Percentiles rank a stretch among this genome's conserved stretches.
Evolutionary conservation across 2,113 vertebrate species (phyloP).

Genomic region (Ranitomeya variabilis): DNA sequence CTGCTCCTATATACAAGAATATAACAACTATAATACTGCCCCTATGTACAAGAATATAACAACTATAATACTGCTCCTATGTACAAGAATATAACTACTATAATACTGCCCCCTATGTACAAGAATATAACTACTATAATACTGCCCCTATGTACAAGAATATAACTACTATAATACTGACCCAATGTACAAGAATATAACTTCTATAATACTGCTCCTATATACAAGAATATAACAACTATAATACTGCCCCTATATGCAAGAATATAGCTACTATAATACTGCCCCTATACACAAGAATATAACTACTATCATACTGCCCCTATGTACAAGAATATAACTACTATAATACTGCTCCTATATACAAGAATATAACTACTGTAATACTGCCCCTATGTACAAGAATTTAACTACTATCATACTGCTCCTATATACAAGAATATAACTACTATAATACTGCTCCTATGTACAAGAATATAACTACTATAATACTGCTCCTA

Average conservation of each 20-base stretch:
- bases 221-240: neutral
- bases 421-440: too few relatives aligned
- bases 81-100: neutral
- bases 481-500: too few relatives aligned
- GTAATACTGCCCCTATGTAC: neutral
- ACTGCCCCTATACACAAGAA: too few relatives aligned
- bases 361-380: neutral
- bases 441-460: neutral
- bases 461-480: neutral
- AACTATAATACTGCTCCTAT: neutral
- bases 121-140: too few relatives aligned
- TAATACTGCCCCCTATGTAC: neutral
- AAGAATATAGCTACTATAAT: constrained; percentile 8
- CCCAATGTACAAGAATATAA: neutral
- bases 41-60: neutral
- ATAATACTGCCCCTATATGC: neutral
- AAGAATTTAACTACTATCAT: neutral
- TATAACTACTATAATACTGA: neutral
- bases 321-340: neutral
- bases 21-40: constrained; percentile 10
- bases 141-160: too few relatives aligned
- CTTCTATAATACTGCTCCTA: constrained; percentile 12
- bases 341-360: neutral
- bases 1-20: neutral
- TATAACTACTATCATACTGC: neutral